Evolutionary conservation across 2,888 invertebrate species (phyloP).

Genomic region (Ecliptopera silaceata): DNA sequence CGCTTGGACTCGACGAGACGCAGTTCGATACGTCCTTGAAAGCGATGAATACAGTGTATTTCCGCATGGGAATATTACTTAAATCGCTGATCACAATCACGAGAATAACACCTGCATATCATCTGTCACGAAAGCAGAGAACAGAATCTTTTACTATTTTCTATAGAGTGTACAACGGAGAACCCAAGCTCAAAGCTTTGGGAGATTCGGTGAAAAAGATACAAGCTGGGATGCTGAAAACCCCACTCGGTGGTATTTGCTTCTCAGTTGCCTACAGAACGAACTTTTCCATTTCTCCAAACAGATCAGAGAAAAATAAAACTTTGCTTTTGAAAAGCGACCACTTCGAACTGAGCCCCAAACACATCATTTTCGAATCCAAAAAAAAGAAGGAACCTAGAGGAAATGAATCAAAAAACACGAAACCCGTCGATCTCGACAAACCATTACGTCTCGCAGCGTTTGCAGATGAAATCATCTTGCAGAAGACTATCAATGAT

Average conservation of each 20-base stretch:
- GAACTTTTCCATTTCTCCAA: conserved; percentile 95
- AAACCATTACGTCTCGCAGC: conserved; percentile 90
- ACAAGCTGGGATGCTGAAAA: conserved; percentile 93
- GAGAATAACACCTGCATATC: conserved; percentile 96
- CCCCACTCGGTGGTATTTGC: conserved; percentile 92
- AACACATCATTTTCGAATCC: conserved; percentile 82
- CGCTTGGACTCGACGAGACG: conserved; percentile 87
- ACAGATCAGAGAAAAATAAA: conserved; percentile 86
- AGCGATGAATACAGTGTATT: conserved; percentile 93
- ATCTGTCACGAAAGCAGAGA: conserved; percentile 93
- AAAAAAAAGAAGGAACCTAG: conserved; percentile 84
- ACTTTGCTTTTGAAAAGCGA: conserved; percentile 95
- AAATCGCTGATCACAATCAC: conserved; percentile 96
- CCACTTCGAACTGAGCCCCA: conserved; percentile 92
- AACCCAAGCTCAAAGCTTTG: conserved; percentile 88
- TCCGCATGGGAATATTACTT: conserved; percentile 95
- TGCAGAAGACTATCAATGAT: conserved; percentile 62
- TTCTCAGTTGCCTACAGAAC: conserved; percentile 94
- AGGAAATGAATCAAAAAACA: conserved; percentile 55
- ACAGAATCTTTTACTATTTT: conserved; percentile 95
- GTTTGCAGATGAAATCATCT: conserved; percentile 84
- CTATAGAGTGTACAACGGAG: conserved; percentile 93
- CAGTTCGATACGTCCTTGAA: conserved; percentile 86
- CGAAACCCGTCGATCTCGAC: conserved; percentile 83
- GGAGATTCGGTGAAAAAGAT: conserved; percentile 92